phyloP scores from a whole-genome alignment of 2,113 vertebrate species.

The Sinocyclocheilus anshuiensis region DNA sequence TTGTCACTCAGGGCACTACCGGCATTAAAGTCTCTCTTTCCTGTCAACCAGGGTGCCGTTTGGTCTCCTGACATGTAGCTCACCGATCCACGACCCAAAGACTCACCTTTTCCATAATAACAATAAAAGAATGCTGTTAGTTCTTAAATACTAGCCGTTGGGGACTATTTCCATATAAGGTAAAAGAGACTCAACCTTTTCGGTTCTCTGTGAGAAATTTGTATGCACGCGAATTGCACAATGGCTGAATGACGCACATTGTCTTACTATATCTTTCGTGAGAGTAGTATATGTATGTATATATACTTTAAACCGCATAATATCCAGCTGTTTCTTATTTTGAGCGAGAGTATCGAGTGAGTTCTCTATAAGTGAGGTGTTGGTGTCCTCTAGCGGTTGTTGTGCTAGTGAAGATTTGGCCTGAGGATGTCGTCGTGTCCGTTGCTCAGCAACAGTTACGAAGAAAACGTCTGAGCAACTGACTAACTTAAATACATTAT shows the following conservation, averaged over 20 bases:
- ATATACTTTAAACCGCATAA: not conserved
- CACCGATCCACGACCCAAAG: not conserved
- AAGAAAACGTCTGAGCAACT: not conserved
- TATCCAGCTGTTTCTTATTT: not conserved
- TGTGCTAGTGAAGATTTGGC: not conserved
- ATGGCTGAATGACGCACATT: not conserved
- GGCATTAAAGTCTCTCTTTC: constrained; percentile 40
- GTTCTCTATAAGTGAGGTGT: constrained; percentile 52
- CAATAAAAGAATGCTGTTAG: not conserved
- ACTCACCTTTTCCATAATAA: not conserved
- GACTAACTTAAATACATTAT: not conserved
- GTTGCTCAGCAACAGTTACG: not conserved
- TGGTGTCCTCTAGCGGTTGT: constrained; percentile 73
- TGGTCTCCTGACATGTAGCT: constrained; percentile 1
- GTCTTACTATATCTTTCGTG: not conserved
- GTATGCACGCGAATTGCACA: not conserved
- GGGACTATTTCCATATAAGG: constrained; percentile 18
- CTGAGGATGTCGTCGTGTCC: not conserved
- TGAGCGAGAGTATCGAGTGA: not conserved
- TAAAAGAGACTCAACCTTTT: not conserved
- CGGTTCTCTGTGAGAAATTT: not conserved
- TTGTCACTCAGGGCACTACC: constrained; percentile 77
- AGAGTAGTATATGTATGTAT: not conserved
- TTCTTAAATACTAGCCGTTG: not conserved
- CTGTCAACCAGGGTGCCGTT: constrained; percentile 21